These are phyloP conservation scores for Philopotamus ludificatus DNA, from an alignment of 1,140 invertebrate species.

Conservation along the genomic window DNA sequence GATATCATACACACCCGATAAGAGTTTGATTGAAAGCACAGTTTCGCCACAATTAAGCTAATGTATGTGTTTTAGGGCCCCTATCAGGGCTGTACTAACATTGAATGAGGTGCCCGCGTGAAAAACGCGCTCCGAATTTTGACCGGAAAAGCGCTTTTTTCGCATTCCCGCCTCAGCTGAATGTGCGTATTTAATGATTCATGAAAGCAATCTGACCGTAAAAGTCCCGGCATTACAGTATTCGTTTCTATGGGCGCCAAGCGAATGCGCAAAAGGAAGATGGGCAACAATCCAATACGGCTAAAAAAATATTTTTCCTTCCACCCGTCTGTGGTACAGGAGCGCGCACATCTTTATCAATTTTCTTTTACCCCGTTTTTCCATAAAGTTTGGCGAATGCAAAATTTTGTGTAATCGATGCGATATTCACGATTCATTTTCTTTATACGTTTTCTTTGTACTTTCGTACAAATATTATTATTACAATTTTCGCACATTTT, in stretches of 20 bases:
- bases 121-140: not conserved
- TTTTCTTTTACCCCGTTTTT: too few species aligned
- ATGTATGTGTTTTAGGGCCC: not conserved
- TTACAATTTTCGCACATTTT: too few species aligned
- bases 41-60: not conserved
- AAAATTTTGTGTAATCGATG: too few species aligned
- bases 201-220: constrained; percentile 12
- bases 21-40: not conserved
- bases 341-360: too few species aligned
- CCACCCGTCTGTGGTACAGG: too few species aligned
- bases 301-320: not conserved
- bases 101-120: not conserved
- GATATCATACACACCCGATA: too few species aligned
- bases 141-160: not conserved
- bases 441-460: too few species aligned
- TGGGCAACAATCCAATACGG: not conserved
- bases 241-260: not conserved
- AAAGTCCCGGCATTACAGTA: constrained; percentile 5
- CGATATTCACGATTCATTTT: too few species aligned
- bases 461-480: too few species aligned
- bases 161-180: not conserved
- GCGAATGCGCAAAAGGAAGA: not conserved
- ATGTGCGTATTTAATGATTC: constrained; percentile 12
- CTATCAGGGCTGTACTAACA: not conserved
- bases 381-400: too few species aligned